Base-by-base conservation (phyloP, 2,888 invertebrate species). In the Galerucella calmariensis region DNA sequence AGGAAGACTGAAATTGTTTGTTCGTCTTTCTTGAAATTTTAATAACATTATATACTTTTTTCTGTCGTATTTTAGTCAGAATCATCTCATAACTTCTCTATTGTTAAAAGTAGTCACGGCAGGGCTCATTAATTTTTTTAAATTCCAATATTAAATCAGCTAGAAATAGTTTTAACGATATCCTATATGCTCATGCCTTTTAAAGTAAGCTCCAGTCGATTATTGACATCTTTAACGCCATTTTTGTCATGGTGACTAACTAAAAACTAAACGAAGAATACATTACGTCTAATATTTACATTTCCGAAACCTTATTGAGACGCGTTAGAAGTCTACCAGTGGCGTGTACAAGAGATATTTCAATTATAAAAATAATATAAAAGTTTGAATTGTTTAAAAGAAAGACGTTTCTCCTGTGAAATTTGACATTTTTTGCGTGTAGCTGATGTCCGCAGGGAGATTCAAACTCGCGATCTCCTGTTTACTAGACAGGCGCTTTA, bases 401-500 rank as follows among this genome's bases (percentile, higher is more conserved):
- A 35, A 35, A 5, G 35, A 35, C 6, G 35, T 35, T 35, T 35
- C 0, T 35, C 4, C 35, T 35, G 35, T 41, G 8, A 41, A 8
- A 41, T 41, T 48, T 48, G 48, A 12, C 14, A 48, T 48, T 12
- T 48, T 48, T 12, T 14, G 14, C 5, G 48, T 48, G 14, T 14
- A 14, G 14, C 14, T 14, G 14, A 14, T 41, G 0, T 27, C 27
- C 27, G 4, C 27, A 27, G 27, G 2, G 90, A 88, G 90, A 90
- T 90, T 91, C 90, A 90, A 91, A 91, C 91, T 89, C 91, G 87
- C 89, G 91, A 91, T 91, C 91, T 91, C 90, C 91, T 91, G 91
- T 91, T 91, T 91, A 91, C 91, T 90, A 91, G 91, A 90, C 91
- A 91, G 90, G 90, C 91, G 91, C 91, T 91, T 90, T 91, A 91